These are phyloP conservation scores for Xenopus petersii DNA, from an alignment of 2,797 vertebrate species.

Conservation along the genomic window DNA sequence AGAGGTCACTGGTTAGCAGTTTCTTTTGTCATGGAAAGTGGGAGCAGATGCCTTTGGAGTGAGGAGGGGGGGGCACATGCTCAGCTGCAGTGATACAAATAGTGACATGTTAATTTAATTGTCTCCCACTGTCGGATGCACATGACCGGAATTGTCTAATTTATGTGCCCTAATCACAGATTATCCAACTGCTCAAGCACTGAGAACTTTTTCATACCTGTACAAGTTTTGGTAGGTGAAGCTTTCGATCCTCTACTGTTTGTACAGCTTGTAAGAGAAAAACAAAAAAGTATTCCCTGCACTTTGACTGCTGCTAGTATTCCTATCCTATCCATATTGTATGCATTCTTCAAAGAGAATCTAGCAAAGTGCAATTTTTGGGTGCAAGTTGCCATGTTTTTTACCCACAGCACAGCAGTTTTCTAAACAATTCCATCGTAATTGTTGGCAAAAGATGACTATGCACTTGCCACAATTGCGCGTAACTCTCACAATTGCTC, in stretches of 20 bases:
- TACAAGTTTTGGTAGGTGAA: too few species aligned
- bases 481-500: too few species aligned
- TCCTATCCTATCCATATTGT: too few species aligned
- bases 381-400: too few species aligned
- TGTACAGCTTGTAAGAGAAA: not conserved
- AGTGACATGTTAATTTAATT: conserved; percentile 50
- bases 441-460: too few species aligned
- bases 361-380: too few species aligned
- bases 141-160: conserved; percentile 25
- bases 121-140: conserved; percentile 34
- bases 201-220: not conserved
- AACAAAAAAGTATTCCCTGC: too few species aligned
- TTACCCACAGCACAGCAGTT: too few species aligned
- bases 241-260: not conserved
- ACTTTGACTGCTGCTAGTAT: too few species aligned
- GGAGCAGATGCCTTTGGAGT: conserved; percentile 42
- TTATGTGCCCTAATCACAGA: conserved; percentile 8
- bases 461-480: too few species aligned
- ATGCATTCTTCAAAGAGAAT: too few species aligned
- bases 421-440: too few species aligned
- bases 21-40: conserved; percentile 42
- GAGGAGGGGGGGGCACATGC: conserved; percentile 36
- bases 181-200: conserved; percentile 18
- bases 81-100: conserved; percentile 55
- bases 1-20: conserved; percentile 13